phyloP scores from a whole-genome alignment of 1,140 invertebrate species.

The Ditylenchus dipsaci region DNA sequence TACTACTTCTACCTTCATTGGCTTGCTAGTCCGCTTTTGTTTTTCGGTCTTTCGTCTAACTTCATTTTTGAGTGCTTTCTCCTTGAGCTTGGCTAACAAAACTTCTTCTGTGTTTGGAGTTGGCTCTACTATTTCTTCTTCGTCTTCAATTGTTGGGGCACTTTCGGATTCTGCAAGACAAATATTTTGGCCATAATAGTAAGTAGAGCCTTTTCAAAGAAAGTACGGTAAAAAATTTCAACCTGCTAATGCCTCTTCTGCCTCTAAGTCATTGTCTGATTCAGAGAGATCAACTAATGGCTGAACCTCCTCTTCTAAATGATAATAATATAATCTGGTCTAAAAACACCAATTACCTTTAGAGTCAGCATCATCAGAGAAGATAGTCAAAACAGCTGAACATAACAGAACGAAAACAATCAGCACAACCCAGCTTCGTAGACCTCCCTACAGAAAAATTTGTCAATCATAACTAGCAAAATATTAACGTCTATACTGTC shows the following conservation, averaged over 20 bases:
- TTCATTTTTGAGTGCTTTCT: conserved; percentile 21
- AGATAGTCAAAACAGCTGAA: conserved; percentile 47
- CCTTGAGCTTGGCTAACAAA: neutral
- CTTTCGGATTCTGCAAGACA: neutral
- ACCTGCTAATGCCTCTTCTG: neutral
- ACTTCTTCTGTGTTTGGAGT: conserved; percentile 16
- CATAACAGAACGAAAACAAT: conserved; percentile 48
- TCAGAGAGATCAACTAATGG: neutral
- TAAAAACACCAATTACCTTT: too few species aligned
- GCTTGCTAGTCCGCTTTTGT: neutral
- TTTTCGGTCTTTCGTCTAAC: conserved; percentile 9
- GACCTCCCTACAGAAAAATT: conserved; percentile 37
- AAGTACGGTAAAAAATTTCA: too few species aligned
- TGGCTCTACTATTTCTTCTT: conserved; percentile 30
- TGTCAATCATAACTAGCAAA: neutral
- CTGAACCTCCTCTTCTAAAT: conserved; percentile 3
- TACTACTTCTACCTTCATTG: neutral
- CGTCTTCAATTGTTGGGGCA: conserved; percentile 9
- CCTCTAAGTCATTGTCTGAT: conserved; percentile 3
- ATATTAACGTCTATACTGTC: neutral
- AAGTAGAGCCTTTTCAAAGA: too few species aligned
- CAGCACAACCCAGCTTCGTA: conserved; percentile 40
- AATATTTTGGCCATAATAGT: neutral
- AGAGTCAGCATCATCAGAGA: conserved; percentile 37
- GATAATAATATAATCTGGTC: too few species aligned